phyloP scores from a whole-genome alignment of 2,113 vertebrate genomes.

The Corynorhinus townsendii region DNA sequence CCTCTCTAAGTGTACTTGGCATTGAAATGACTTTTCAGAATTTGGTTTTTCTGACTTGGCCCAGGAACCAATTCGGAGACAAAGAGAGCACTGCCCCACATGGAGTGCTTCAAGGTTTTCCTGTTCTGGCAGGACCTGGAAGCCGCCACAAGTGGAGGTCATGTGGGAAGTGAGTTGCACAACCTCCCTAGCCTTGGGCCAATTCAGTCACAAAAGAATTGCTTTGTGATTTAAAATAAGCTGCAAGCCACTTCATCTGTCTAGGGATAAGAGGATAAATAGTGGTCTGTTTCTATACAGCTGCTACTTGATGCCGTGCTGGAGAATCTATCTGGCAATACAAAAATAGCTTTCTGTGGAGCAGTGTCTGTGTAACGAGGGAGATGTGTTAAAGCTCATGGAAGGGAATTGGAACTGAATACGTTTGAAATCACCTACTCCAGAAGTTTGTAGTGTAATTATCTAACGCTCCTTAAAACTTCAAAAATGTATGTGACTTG shows the following conservation, averaged over 20 bases:
- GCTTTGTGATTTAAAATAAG: conserved; percentile 59
- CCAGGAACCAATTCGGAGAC: not conserved
- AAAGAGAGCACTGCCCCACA: not conserved
- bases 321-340: not conserved
- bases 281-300: conserved; percentile 32
- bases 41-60: conserved; percentile 45
- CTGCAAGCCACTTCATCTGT: conserved; percentile 38
- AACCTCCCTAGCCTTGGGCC: conserved; percentile 24
- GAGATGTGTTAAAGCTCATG: not conserved
- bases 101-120: not conserved
- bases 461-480: conserved; percentile 21
- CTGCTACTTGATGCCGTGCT: not conserved
- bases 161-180: conserved; percentile 51
- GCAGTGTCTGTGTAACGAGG: not conserved
- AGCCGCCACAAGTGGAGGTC: conserved; percentile 37
- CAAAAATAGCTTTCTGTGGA: not conserved
- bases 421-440: conserved; percentile 17
- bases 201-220: conserved; percentile 39
- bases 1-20: not conserved
- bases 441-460: not conserved
- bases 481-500: not conserved
- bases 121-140: conserved; percentile 27
- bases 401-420: not conserved
- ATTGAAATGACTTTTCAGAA: conserved; percentile 43
- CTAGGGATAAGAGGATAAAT: conserved; percentile 22